Evolutionary conservation across 2,113 vertebrate genomes (phyloP), one percentile per base, ranked within the genome.

Genomic region (Cyanoderma ruficeps): DNA sequence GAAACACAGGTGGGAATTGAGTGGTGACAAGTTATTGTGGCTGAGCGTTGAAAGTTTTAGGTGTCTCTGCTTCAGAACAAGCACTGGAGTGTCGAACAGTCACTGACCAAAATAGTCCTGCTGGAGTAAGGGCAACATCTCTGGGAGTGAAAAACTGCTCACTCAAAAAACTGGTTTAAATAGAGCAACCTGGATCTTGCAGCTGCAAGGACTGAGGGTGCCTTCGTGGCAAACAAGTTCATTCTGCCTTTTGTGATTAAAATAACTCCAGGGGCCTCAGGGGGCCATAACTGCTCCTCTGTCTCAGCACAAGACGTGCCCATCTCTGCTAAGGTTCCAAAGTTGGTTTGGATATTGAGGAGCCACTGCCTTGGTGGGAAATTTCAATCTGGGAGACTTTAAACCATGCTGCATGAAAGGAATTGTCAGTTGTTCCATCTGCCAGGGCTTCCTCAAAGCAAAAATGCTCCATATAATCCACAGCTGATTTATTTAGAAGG

Each of bases 181-280:
- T 13, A 78, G 53, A 91, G 74, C 71, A 93, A 74, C 75, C 87
- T 95, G 3, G 46, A 78, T 93, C 75, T 78, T 72, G 39, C 80
- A 81, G 75, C 89, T 93, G 55, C 93, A 94, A 61, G 69, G 46
- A 84, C 92, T 87, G 84, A 70, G 41, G 41, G 42, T 91, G 88
- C 75, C 70, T 95, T 87, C 81, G 88, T 89, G 82, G 23, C 84
- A 93, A 35, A 63, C 37, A 57, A 69, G 87, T 88, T 94, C 63
- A 11, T 87, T 84, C 72, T 91, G 75, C 68, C 30, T 92, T 93
- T 91, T 39, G 47, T 42, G 82, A 89, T 78, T 67, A 93, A 95
- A 89, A 74, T 93, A 78, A 94, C 84, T 75, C 20, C 78, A 41
- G 75, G 46, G 47, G 71, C 64, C 86, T 52, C 46, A 30, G 31